Evolutionary conservation across 30 jellyfish, hydroid and myxozoan genomes (phyloP).

Genomic region (Aurelia sp.): DNA sequence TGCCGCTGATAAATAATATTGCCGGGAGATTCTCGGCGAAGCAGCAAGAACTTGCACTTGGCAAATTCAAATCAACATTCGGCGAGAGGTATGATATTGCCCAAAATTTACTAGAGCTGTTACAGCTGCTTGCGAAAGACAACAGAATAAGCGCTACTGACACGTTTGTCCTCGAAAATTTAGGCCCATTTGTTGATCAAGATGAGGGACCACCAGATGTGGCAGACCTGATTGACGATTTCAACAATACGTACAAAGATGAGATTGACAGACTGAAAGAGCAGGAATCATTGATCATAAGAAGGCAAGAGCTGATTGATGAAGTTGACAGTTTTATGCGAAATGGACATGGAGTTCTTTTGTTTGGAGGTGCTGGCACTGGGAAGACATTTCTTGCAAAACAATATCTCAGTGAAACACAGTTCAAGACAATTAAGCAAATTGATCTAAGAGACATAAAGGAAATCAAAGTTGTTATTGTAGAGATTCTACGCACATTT

Average conservation of each 20-base stretch:
- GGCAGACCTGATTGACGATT: slow-evolving; percentile 5
- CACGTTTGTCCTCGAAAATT: slow-evolving; percentile 20
- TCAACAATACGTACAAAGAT: slow-evolving; percentile 7
- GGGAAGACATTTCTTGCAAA: slow-evolving; percentile 50
- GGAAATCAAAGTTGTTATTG: slow-evolving; percentile 9
- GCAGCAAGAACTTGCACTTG: too few relatives aligned
- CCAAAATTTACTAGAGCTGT: background rate
- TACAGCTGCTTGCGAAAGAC: slow-evolving; percentile 20
- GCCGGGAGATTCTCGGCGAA: too few relatives aligned
- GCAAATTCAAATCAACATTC: background rate
- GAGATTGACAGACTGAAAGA: slow-evolving; percentile 18
- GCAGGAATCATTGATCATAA: slow-evolving; percentile 11
- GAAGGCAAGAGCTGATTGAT: slow-evolving; percentile 15
- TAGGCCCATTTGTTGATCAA: background rate
- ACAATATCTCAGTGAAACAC: slow-evolving; percentile 20
- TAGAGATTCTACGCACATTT: slow-evolving; percentile 14
- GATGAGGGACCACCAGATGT: background rate
- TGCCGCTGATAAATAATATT: too few relatives aligned
- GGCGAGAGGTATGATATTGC: slow-evolving; percentile 12
- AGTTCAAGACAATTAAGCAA: slow-evolving; percentile 9
- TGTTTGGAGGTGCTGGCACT: slow-evolving; percentile 41
- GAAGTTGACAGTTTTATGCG: slow-evolving; percentile 7
- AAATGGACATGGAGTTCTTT: slow-evolving; percentile 42
- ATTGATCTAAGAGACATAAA: slow-evolving; percentile 44
- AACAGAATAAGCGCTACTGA: slow-evolving; percentile 18